A percentile compares a stretch with the other conserved stretches of the same genome.
phyloP scores from a whole-genome alignment of 30 jellyfish, hydroid and myxozoan genomes.

The Turritopsis rubra region DNA sequence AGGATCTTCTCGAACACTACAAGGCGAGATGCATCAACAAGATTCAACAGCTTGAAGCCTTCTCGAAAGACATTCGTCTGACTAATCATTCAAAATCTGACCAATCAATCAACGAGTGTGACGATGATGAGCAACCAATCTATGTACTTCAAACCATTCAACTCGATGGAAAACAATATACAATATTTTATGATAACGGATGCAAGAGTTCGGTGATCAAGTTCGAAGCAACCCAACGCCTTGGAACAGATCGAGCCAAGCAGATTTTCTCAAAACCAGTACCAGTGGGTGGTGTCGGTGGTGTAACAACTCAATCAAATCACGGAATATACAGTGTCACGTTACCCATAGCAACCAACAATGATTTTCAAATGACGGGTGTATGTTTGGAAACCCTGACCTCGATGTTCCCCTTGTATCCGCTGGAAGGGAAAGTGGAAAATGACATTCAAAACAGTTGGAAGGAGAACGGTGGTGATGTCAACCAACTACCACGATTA shows the following conservation, averaged over 20 bases:
- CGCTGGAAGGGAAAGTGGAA: constrained; percentile 17
- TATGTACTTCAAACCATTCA: constrained; percentile 23
- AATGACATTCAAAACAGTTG: background rate
- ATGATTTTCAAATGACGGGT: constrained; percentile 21
- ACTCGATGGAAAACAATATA: constrained; percentile 4
- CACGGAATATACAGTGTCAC: background rate
- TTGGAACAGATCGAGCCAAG: background rate
- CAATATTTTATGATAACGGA: constrained; percentile 13
- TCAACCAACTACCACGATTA: background rate
- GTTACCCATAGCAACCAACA: background rate
- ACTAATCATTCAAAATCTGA: background rate
- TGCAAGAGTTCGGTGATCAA: background rate
- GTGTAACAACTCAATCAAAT: background rate
- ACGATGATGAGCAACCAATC: constrained; percentile 3
- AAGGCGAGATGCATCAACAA: constrained; percentile 13
- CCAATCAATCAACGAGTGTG: background rate
- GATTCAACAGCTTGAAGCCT: background rate
- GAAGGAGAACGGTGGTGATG: background rate
- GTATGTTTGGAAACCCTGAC: constrained; percentile 13
- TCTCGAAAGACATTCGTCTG: background rate
- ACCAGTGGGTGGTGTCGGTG: background rate
- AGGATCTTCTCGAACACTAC: constrained; percentile 26
- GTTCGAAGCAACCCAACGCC: background rate
- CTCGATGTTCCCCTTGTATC: background rate
- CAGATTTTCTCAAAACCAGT: background rate